phyloP scores from a whole-genome alignment of 30 jellyfish, hydroid and myxozoan species.

The Haliclystus octoradiatus region DNA sequence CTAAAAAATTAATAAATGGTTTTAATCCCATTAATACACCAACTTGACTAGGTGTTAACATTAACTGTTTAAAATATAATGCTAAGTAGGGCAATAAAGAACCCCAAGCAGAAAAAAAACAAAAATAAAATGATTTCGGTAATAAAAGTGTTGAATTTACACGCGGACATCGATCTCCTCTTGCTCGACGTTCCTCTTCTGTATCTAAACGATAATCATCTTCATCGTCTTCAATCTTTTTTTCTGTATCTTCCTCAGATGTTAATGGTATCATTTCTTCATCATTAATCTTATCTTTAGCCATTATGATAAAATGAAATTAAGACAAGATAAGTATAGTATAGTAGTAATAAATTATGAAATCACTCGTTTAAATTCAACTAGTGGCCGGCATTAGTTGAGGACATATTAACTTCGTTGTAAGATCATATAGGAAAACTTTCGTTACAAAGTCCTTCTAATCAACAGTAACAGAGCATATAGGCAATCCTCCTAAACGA shows the following conservation, averaged over 20 bases:
- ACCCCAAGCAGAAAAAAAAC: conserved; percentile 94
- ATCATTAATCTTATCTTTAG: not conserved
- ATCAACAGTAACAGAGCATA: too few species aligned
- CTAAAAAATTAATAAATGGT: conserved; percentile 81
- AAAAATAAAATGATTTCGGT: conserved; percentile 74
- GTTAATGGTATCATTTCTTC: not conserved
- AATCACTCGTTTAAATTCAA: too few species aligned
- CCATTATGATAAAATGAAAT: too few species aligned
- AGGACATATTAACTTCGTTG: too few species aligned
- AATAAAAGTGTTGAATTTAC: conserved; percentile 71
- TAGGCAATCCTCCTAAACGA: too few species aligned
- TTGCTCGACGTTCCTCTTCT: conserved; percentile 78
- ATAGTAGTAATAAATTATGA: not conserved
- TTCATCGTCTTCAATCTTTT: conserved; percentile 45
- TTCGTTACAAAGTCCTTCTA: too few species aligned
- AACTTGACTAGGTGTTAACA: conserved; percentile 91
- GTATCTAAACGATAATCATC: conserved; percentile 64
- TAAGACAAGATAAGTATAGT: not conserved
- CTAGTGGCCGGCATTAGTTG: too few species aligned
- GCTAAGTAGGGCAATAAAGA: conserved; percentile 86
- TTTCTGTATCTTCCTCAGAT: not conserved
- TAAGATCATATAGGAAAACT: too few species aligned
- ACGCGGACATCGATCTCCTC: conserved; percentile 66
- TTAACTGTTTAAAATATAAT: conserved; percentile 73
- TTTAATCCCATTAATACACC: conserved; percentile 90